These are phyloP conservation scores for Scolanthus callimorphus DNA, from an alignment of 92 coral and sea anemone species.

Conservation along the genomic window DNA sequence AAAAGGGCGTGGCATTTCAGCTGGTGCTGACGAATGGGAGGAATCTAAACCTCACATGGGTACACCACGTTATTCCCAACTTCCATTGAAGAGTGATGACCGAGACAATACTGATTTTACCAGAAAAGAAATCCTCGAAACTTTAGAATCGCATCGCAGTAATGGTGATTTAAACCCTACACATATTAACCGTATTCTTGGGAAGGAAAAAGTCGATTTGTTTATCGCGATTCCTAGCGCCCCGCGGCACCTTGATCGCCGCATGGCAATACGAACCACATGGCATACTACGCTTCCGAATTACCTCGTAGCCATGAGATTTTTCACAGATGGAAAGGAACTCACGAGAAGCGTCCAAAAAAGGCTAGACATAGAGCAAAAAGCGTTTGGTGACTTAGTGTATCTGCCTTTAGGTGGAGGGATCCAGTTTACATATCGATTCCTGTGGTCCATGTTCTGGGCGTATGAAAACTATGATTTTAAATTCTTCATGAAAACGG, in stretches of 20 bases:
- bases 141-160: too few relatives aligned
- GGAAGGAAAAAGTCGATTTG: constrained; percentile 8
- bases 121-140: too few relatives aligned
- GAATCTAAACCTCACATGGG: too few relatives aligned
- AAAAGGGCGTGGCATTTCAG: too few relatives aligned
- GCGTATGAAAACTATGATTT: constrained; percentile 16
- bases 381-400: constrained; percentile 4
- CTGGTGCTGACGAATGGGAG: too few relatives aligned
- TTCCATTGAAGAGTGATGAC: too few relatives aligned
- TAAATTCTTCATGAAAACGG: constrained; percentile 11
- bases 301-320: constrained; percentile 11
- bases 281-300: constrained; percentile 14
- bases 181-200: too few relatives aligned
- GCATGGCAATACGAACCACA: constrained; percentile 8
- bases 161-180: too few relatives aligned
- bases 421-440: constrained; percentile 9
- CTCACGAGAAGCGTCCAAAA: neutral
- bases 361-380: constrained; percentile 2
- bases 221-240: constrained; percentile 27
- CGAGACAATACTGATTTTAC: too few relatives aligned
- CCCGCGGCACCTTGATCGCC: constrained; percentile 4
- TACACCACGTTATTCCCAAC: too few relatives aligned
- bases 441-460: constrained; percentile 26
- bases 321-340: constrained; percentile 33
- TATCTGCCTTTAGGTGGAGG: constrained; percentile 15